A percentile compares a stretch with the other conserved stretches of the same genome.
phyloP scores from a whole-genome alignment of 2,113 vertebrate genomes.

The Sceloporus undulatus region DNA sequence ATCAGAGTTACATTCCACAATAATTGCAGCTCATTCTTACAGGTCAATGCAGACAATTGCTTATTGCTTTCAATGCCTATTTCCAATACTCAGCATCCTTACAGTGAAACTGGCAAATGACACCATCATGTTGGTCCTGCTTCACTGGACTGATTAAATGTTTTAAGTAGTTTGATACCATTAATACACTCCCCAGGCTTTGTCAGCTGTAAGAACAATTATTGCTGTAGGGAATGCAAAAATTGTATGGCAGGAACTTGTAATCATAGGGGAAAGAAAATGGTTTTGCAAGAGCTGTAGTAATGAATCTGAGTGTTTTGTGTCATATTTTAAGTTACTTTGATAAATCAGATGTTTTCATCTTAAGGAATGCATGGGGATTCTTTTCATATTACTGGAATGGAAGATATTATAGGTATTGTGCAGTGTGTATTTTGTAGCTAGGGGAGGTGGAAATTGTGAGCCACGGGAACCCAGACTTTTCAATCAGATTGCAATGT shows the following conservation, averaged over 20 bases:
- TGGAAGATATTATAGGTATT: conserved; percentile 39
- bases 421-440: not conserved
- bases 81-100: conserved; percentile 22
- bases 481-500: not conserved
- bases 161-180: conserved; percentile 27
- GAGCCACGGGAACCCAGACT: not conserved
- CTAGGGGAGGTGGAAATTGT: not conserved
- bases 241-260: conserved; percentile 9
- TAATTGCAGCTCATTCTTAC: conserved; percentile 16
- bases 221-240: not conserved
- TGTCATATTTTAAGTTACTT: not conserved
- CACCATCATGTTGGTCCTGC: conserved; percentile 25
- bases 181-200: conserved; percentile 37
- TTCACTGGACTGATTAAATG: conserved; percentile 39
- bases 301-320: conserved; percentile 33
- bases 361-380: not conserved
- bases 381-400: not conserved
- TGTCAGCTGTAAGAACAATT: conserved; percentile 35
- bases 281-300: conserved; percentile 25
- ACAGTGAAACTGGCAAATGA: conserved; percentile 19
- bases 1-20: conserved; percentile 7
- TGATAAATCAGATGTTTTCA: conserved; percentile 39
- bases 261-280: conserved; percentile 36
- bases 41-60: conserved; percentile 16
- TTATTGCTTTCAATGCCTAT: not conserved